Conservation (phyloP, 2,113 vertebrate species). For the Aix galericulata region DNA sequence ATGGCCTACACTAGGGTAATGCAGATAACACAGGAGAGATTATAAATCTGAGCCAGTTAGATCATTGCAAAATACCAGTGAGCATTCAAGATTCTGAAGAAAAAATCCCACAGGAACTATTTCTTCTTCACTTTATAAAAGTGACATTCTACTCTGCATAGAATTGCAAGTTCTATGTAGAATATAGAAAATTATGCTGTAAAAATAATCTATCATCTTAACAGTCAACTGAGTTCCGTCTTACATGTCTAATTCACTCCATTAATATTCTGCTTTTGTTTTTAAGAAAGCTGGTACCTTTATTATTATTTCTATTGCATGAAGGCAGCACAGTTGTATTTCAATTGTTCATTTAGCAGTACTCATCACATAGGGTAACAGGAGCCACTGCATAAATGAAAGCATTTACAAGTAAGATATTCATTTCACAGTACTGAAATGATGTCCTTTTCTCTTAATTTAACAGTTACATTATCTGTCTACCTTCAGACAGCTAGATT, state of each 20-base stretch:
- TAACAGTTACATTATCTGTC: neutral
- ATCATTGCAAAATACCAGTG: neutral
- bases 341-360: neutral
- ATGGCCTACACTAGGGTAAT: neutral
- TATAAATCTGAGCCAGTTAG: neutral
- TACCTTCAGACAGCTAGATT: neutral
- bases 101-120: neutral
- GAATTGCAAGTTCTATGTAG: neutral
- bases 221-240: neutral
- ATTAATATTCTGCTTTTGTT: neutral
- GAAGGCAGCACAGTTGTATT: neutral
- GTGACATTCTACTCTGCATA: neutral
- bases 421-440: neutral
- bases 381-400: neutral
- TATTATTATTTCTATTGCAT: neutral
- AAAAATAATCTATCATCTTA: neutral
- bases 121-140: neutral
- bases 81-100: neutral
- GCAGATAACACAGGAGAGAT: neutral
- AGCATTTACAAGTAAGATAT: neutral
- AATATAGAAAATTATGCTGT: neutral
- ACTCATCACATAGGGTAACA: neutral
- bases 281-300: neutral
- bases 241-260: neutral
- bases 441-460: neutral